These are phyloP conservation scores for Neuroterus valhalla DNA, from an alignment of 1,140 invertebrate species.

Conservation along the genomic window DNA sequence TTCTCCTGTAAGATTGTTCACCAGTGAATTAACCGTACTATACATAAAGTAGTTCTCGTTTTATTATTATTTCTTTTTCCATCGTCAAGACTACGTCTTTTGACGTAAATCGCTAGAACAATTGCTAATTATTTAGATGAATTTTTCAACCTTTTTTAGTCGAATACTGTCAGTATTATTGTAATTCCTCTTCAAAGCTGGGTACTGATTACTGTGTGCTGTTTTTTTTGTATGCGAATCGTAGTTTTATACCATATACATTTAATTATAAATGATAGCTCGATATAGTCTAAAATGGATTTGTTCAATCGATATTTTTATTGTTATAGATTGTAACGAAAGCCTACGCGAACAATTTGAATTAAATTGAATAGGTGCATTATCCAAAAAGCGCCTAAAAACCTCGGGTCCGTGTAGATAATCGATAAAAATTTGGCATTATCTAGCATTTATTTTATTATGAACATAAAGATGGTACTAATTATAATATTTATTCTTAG, in stretches of 20 bases:
- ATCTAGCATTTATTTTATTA: conserved; percentile 75
- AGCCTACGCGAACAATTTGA: conserved; percentile 1
- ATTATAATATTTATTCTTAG: conserved; percentile 72
- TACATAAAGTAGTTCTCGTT: not conserved
- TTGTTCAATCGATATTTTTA: conserved; percentile 5
- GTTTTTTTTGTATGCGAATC: conserved; percentile 7
- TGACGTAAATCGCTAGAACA: conserved; percentile 6
- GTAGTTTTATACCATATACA: not conserved
- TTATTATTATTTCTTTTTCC: not conserved
- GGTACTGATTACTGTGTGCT: conserved; percentile 15
- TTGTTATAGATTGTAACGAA: conserved; percentile 16
- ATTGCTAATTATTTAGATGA: conserved; percentile 12
- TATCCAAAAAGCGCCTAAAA: conserved; percentile 61
- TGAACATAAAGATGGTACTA: conserved; percentile 67
- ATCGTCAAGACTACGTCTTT: conserved; percentile 12
- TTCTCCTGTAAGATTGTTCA: not conserved
- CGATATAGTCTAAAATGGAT: not conserved
- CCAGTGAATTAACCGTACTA: conserved; percentile 10
- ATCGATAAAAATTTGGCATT: conserved; percentile 68
- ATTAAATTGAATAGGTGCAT: conserved; percentile 48
- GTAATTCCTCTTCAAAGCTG: conserved; percentile 3
- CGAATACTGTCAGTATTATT: conserved; percentile 31
- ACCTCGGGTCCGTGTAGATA: conserved; percentile 54
- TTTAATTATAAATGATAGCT: not conserved
- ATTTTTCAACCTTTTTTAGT: conserved; percentile 22